phyloP scores from a whole-genome alignment of 2,888 invertebrate genomes.

The Zeuzera pyrina region DNA sequence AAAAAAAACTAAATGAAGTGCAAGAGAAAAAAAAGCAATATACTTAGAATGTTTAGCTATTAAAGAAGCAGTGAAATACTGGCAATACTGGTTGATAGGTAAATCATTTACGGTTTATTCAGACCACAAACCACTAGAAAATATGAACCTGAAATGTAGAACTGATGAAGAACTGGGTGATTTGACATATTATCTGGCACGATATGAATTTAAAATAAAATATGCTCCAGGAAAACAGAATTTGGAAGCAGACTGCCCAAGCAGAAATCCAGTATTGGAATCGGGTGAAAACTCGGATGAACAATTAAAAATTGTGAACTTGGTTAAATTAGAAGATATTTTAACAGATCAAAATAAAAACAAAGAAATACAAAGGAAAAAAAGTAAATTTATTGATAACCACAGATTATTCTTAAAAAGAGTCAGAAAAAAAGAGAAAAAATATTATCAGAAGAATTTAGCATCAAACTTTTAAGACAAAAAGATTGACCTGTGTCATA shows the following conservation, averaged over 20 bases:
- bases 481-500: constrained; percentile 8
- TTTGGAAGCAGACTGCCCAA: constrained; percentile 2
- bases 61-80: constrained; percentile 15
- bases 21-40: constrained; percentile 17
- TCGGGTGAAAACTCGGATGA: neutral
- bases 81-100: constrained; percentile 17
- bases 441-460: too few relatives aligned
- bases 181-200: constrained; percentile 1
- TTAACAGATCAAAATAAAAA: constrained; percentile 4
- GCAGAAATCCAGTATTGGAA: neutral
- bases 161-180: constrained; percentile 6
- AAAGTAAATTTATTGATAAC: neutral
- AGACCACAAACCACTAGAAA: constrained; percentile 15
- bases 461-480: constrained; percentile 5
- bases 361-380: constrained; percentile 2
- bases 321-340: constrained; percentile 8
- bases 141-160: constrained; percentile 12
- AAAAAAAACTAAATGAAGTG: constrained; percentile 13
- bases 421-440: too few relatives aligned
- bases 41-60: constrained; percentile 16
- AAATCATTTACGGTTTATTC: constrained; percentile 13
- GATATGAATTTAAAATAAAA: constrained; percentile 2
- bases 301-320: constrained; percentile 4
- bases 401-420: neutral
- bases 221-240: constrained; percentile 2